Percentiles rank a stretch among this genome's conserved stretches.
These are phyloP conservation scores for Pogonus chalceus DNA, from an alignment of 1,140 invertebrate genomes.

Conservation along the genomic window DNA sequence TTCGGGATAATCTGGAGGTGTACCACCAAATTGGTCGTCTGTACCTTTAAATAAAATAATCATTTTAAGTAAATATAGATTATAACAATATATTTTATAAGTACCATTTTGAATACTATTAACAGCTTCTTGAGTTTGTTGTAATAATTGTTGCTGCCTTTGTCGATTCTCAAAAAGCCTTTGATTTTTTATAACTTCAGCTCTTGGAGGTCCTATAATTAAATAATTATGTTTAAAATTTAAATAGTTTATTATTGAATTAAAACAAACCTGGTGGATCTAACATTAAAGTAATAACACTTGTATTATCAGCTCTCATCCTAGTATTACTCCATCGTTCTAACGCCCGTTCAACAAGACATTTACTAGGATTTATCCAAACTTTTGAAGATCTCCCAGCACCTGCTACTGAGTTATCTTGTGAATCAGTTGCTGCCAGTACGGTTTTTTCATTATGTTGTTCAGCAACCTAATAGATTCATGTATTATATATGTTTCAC, in stretches of 20 bases:
- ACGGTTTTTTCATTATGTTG: constrained; percentile 63
- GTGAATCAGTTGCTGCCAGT: constrained; percentile 28
- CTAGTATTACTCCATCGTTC: constrained; percentile 65
- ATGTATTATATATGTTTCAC: neutral
- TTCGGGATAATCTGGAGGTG: no score
- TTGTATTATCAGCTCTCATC: constrained; percentile 90
- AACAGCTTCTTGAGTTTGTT: no score
- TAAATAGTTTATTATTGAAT: no score
- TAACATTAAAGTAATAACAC: constrained; percentile 84
- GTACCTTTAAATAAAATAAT: no score
- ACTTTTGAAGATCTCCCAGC: constrained; percentile 23
- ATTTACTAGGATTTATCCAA: constrained; percentile 85
- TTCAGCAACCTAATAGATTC: constrained; percentile 43
- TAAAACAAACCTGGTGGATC: constrained; percentile 88
- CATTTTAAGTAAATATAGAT: neutral
- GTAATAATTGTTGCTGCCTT: neutral
- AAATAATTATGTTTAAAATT: no score
- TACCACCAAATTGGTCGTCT: no score
- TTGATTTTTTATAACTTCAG: constrained; percentile 46
- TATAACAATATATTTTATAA: neutral
- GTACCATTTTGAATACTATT: no score
- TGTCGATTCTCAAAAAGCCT: constrained; percentile 3
- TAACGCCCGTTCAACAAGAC: constrained; percentile 77
- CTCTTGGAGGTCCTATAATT: constrained; percentile 64
- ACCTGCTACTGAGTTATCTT: constrained; percentile 16